phyloP scores from a whole-genome alignment of 2,888 invertebrate species.

The Himalopsyche japonica region DNA sequence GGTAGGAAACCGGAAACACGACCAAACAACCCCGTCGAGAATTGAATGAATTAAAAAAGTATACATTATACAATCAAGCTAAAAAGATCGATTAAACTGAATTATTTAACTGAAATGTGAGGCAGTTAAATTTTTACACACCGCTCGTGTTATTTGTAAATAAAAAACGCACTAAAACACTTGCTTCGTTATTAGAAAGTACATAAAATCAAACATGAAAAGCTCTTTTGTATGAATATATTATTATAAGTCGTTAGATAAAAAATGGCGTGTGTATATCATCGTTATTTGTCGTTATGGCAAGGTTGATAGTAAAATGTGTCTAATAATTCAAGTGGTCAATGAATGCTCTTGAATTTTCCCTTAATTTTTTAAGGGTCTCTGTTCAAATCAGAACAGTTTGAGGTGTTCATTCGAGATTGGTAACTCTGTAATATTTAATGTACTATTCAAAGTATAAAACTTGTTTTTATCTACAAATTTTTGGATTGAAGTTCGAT shows the following conservation, averaged over 20 bases:
- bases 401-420: too few relatives aligned
- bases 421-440: too few relatives aligned
- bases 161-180: background rate
- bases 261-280: background rate
- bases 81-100: background rate
- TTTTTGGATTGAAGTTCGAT: too few relatives aligned
- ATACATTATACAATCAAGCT: background rate
- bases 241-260: background rate
- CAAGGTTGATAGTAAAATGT: too few relatives aligned
- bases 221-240: background rate
- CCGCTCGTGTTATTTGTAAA: background rate
- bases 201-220: background rate
- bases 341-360: too few relatives aligned
- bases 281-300: background rate
- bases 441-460: too few relatives aligned
- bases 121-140: background rate
- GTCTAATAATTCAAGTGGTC: too few relatives aligned
- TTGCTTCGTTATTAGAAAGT: background rate
- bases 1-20: background rate
- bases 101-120: background rate
- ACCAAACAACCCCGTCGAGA: background rate
- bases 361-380: too few relatives aligned
- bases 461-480: too few relatives aligned
- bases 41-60: background rate
- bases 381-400: too few relatives aligned